A percentile compares a stretch with the other conserved stretches of the same genome.
These are phyloP conservation scores for Salmo trutta DNA, from an alignment of 2,797 vertebrate genomes.

Conservation along the genomic window DNA sequence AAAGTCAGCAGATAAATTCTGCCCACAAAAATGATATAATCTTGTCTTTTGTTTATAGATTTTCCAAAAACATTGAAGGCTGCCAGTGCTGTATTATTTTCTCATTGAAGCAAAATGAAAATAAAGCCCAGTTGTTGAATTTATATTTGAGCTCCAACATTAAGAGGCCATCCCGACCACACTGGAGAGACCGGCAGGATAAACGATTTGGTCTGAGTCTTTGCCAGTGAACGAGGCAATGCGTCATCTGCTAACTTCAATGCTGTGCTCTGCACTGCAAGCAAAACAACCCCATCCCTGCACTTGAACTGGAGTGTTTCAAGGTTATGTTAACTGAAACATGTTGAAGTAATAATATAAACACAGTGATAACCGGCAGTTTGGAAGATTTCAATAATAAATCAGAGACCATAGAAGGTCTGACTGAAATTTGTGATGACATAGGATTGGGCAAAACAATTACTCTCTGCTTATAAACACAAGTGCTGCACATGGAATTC, in stretches of 20 bases:
- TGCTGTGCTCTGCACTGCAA: slow-evolving; percentile 68
- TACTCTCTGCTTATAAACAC: not conserved
- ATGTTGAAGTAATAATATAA: slow-evolving; percentile 81
- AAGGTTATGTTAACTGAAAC: slow-evolving; percentile 84
- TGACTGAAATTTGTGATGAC: slow-evolving; percentile 55
- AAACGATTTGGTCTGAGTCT: slow-evolving; percentile 67
- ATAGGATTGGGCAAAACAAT: slow-evolving; percentile 1
- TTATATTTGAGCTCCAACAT: slow-evolving; percentile 53
- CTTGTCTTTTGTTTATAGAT: slow-evolving; percentile 37
- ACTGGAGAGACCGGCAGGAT: slow-evolving; percentile 59
- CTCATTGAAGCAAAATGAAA: slow-evolving; percentile 55
- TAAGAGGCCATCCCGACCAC: slow-evolving; percentile 61
- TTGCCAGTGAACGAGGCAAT: slow-evolving; percentile 69
- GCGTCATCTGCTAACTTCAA: slow-evolving; percentile 76
- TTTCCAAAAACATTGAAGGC: slow-evolving; percentile 31
- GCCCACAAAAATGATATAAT: slow-evolving; percentile 22
- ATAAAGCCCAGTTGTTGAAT: slow-evolving; percentile 56
- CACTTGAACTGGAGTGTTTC: slow-evolving; percentile 79
- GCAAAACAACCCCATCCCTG: slow-evolving; percentile 75
- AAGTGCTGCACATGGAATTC: not conserved
- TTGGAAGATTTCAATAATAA: slow-evolving; percentile 77
- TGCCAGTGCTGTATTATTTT: slow-evolving; percentile 48
- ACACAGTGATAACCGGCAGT: slow-evolving; percentile 79
- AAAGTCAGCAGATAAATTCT: slow-evolving; percentile 18
- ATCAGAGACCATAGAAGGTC: slow-evolving; percentile 70